Evolutionary conservation across 1,140 invertebrate genomes (phyloP).

Genomic region (Helicorthomorpha holstii): DNA sequence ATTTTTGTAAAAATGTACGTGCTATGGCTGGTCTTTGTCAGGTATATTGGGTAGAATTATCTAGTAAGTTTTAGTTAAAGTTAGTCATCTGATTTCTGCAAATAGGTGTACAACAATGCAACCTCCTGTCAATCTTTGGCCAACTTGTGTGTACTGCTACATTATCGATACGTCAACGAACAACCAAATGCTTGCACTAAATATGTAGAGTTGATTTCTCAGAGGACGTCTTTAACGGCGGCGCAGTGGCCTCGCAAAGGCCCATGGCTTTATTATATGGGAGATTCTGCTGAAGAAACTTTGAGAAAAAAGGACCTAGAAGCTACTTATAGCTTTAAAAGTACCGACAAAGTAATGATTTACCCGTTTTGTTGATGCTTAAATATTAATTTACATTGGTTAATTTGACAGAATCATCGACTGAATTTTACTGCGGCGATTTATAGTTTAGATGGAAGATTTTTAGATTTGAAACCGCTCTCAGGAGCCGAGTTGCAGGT

Average conservation of each 20-base stretch:
- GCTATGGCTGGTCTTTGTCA: background rate
- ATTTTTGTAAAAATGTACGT: background rate
- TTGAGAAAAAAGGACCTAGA: background rate
- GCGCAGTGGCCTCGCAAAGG: background rate
- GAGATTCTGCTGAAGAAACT: background rate
- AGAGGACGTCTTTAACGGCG: background rate
- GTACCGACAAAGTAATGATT: too few species aligned
- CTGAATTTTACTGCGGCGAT: background rate
- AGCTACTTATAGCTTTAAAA: background rate
- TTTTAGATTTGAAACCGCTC: background rate
- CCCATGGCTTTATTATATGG: background rate
- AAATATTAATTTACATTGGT: too few species aligned
- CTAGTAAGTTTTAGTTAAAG: background rate
- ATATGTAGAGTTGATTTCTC: background rate
- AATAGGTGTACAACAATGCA: background rate
- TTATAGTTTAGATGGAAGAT: background rate
- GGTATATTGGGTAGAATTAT: background rate
- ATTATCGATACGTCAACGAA: background rate
- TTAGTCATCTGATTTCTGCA: background rate
- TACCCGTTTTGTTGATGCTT: too few species aligned
- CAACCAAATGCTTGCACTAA: background rate
- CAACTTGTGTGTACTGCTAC: background rate
- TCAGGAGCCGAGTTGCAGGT: background rate
- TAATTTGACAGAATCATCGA: background rate
- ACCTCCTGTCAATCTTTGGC: background rate